Percentiles rank a stretch among this genome's conserved stretches.
Conservation (phyloP, 2,888 invertebrate species). For the Norana najaformis region DNA sequence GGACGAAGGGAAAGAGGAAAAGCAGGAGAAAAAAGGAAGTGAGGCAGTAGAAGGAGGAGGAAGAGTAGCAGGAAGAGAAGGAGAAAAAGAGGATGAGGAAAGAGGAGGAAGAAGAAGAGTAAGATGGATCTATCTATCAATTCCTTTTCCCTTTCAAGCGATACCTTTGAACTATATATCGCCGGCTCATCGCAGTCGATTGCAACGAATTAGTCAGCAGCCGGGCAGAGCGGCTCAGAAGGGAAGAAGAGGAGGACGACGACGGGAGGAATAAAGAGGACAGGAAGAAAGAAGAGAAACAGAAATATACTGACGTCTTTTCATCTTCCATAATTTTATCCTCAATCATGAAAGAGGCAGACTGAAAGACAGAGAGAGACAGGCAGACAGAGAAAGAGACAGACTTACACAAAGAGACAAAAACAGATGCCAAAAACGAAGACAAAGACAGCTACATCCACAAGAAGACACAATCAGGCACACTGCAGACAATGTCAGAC, state of each 20-base stretch:
- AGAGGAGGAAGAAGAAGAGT: neutral
- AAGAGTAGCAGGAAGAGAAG: neutral
- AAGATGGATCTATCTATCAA: neutral
- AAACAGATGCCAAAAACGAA: too few species aligned
- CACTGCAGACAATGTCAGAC: neutral
- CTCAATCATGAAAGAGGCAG: neutral
- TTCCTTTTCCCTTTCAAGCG: neutral
- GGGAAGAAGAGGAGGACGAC: neutral
- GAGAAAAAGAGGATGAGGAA: neutral
- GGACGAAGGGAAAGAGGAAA: neutral
- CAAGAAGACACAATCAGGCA: neutral
- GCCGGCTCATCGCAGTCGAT: neutral
- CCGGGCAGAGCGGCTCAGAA: neutral
- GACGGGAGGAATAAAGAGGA: neutral
- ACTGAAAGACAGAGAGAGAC: neutral
- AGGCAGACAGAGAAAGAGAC: neutral
- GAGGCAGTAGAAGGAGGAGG: neutral
- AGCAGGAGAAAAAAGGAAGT: neutral
- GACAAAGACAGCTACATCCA: too few species aligned
- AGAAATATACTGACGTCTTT: neutral
- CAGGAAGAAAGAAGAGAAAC: conserved; percentile 1
- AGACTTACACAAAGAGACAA: too few species aligned
- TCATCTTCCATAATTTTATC: neutral
- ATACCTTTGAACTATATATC: neutral
- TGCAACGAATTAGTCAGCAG: neutral